A percentile compares a stretch with the other conserved stretches of the same genome.
Conservation (phyloP, 1,140 invertebrate genomes). For the Palaemon carinicauda region DNA sequence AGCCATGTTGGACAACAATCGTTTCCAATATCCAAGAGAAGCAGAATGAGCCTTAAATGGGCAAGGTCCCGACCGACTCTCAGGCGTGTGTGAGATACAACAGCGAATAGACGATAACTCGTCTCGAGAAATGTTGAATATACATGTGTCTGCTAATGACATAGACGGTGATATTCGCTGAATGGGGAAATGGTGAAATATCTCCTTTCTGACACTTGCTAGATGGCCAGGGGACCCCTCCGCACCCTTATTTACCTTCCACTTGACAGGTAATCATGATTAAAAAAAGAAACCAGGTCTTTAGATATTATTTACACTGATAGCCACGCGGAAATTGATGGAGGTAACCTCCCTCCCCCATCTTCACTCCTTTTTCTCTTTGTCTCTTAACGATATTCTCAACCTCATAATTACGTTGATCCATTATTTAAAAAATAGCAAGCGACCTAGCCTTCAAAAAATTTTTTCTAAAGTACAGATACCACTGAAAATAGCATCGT, state of each 20-base stretch:
- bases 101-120: neutral
- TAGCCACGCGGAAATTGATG: neutral
- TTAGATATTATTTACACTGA: slow-evolving; percentile 19
- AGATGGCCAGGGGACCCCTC: neutral
- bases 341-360: neutral
- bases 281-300: slow-evolving; percentile 24
- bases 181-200: slow-evolving; percentile 34
- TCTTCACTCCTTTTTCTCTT: too few species aligned
- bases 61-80: neutral
- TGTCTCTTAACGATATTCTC: too few species aligned
- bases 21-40: too few species aligned
- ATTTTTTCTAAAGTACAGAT: too few species aligned
- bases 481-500: too few species aligned
- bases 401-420: too few species aligned
- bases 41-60: neutral
- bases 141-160: slow-evolving; percentile 30
- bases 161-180: slow-evolving; percentile 22
- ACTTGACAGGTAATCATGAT: slow-evolving; percentile 20
- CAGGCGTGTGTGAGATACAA: neutral
- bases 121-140: slow-evolving; percentile 18
- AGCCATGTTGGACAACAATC: too few species aligned
- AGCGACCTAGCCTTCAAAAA: too few species aligned
- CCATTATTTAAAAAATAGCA: too few species aligned
- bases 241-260: neutral
- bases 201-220: slow-evolving; percentile 24